These are phyloP conservation scores for Scaptomyza reducta DNA, from an alignment of 2,888 invertebrate genomes.

Conservation along the genomic window DNA sequence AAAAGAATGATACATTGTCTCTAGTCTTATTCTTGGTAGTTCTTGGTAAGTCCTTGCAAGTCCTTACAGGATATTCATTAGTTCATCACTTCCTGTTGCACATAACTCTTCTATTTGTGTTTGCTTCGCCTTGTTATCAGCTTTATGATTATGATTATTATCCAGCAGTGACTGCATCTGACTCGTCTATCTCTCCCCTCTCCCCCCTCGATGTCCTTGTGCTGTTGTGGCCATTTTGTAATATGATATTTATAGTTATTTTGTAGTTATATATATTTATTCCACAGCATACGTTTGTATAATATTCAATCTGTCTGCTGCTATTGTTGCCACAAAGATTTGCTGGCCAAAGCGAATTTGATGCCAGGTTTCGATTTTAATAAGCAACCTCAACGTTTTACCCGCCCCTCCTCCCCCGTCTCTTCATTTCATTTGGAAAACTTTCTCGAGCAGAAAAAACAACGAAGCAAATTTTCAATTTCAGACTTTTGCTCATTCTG, in stretches of 20 bases:
- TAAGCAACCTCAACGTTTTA: slow-evolving; percentile 1
- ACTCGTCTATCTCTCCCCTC: slow-evolving; percentile 6
- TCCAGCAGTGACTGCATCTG: slow-evolving; percentile 36
- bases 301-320: slow-evolving; percentile 68
- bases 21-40: no score
- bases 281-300: no score
- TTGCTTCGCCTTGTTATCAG: slow-evolving; percentile 59
- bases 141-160: slow-evolving; percentile 49
- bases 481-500: slow-evolving; percentile 46
- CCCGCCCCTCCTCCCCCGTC: background rate
- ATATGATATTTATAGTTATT: slow-evolving; percentile 79
- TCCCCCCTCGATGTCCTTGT: background rate
- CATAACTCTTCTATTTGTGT: slow-evolving; percentile 44
- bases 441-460: slow-evolving; percentile 63
- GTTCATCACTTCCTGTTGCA: background rate
- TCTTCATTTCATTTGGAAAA: slow-evolving; percentile 75
- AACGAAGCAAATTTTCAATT: slow-evolving; percentile 71
- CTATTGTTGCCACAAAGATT: slow-evolving; percentile 46
- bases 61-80: no score
- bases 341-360: slow-evolving; percentile 61
- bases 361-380: slow-evolving; percentile 37
- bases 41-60: no score
- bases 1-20: no score
- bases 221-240: slow-evolving; percentile 63
- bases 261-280: slow-evolving; percentile 58